phyloP scores from a whole-genome alignment of 2,113 vertebrate genomes.

The Tachysurus vachellii region DNA sequence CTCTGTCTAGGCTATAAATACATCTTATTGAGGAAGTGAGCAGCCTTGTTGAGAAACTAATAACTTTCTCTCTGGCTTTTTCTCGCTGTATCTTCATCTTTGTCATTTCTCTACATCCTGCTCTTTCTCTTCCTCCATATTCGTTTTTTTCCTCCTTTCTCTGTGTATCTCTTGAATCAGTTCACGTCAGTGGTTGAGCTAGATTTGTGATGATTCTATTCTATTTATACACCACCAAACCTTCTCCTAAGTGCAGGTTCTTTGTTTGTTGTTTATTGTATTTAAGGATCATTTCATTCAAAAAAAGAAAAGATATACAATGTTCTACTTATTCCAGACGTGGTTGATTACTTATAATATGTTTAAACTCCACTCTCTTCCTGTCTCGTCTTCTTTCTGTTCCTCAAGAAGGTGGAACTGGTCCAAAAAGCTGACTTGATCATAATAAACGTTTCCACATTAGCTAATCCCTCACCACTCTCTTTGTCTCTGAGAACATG shows the following conservation, averaged over 20 bases:
- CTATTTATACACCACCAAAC: neutral
- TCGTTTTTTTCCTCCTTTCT: neutral
- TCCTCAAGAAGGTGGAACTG: neutral
- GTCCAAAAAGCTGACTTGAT: neutral
- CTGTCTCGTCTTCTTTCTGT: neutral
- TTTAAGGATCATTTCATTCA: neutral
- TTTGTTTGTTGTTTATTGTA: neutral
- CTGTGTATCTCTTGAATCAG: neutral
- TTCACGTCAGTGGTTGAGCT: neutral
- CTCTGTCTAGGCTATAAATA: conserved; percentile 19
- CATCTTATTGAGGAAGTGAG: conserved; percentile 1
- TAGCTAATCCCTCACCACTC: neutral
- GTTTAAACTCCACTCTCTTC: too few relatives aligned
- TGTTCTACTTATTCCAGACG: neutral
- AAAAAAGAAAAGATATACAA: neutral
- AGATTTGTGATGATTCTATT: too few relatives aligned
- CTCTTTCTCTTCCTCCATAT: neutral
- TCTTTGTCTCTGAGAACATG: neutral
- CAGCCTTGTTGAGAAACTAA: conserved; percentile 15
- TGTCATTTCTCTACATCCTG: neutral
- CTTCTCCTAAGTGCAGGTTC: neutral
- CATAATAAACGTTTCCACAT: neutral
- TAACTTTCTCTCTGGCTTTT: neutral
- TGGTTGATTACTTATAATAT: too few relatives aligned
- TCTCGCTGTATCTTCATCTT: neutral